Evolutionary conservation across 2,113 vertebrate species (phyloP), one percentile per base, ranked within the genome.

Genomic region (Nansenia antarctica): DNA sequence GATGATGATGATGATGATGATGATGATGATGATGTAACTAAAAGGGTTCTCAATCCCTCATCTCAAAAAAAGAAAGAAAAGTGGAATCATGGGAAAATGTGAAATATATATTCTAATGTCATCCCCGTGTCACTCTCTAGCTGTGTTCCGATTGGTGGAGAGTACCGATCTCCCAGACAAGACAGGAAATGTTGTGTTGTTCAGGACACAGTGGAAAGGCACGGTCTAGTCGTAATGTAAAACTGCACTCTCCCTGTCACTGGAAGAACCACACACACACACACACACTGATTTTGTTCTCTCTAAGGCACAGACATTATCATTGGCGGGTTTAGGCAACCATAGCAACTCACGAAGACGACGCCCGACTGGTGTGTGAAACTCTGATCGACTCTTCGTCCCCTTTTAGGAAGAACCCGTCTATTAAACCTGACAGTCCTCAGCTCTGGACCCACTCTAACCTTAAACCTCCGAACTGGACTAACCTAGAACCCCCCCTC

Each of bases 231-330:
- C 30, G 35, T 58, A 75, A 76, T 68, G 53, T 70, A 57, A 31
- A 74, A 78, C 73, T 77, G 75, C 68, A 79, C 80, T 67, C 57
- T 18, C 49, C 58, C 42, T n/a, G 61, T 77, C 49, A 76, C 72
- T 69, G 65, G 68, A 62, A 76, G 32, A 67, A 65, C 3, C 52
- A 68, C 70, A 77, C 39, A 72, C 70, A 61, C 37, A 26, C 73
- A 68, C 62, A 59, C 8, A 14, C 24, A 32, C 27, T 57, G 0
- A 22, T 85, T 82, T 84, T 27, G 65, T 74, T 65, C 82, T 86
- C 70, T 67, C n/a, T 67, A 81, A 91, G 91, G 89, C 92, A 91
- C 90, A 91, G 90, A 84, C 89, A 87, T 91, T 90, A 91, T 90
- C 88, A 89, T 86, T 69, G 57, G 65, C 53, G 61, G 47, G 73